phyloP scores from a whole-genome alignment of 2,797 vertebrate species.

The Zalophus californianus region DNA sequence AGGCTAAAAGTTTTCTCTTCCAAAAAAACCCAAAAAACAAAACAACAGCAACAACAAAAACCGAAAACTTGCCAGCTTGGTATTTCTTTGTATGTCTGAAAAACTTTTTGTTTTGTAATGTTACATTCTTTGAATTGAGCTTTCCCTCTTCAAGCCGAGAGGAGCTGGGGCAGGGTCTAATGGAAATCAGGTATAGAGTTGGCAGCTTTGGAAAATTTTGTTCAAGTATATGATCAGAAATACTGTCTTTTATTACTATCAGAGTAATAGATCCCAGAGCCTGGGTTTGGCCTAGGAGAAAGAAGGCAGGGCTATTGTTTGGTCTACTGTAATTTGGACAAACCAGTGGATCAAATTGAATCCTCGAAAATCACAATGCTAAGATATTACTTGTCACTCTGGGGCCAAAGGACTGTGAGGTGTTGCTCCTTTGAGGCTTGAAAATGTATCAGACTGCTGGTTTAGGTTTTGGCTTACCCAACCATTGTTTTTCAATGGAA shows the following conservation, averaged over 20 bases:
- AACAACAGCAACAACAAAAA: background rate
- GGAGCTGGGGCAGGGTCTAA: background rate
- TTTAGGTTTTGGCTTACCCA: background rate
- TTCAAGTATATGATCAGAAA: background rate
- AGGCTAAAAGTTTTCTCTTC: background rate
- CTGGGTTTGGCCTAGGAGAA: background rate
- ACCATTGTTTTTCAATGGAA: background rate
- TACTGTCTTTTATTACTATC: background rate
- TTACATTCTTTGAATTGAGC: background rate
- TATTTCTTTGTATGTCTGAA: slow-evolving; percentile 32
- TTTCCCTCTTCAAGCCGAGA: background rate
- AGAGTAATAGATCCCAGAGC: background rate
- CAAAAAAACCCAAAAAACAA: background rate
- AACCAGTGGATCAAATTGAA: background rate
- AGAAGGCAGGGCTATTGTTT: background rate
- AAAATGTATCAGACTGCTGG: background rate
- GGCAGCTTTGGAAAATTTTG: background rate
- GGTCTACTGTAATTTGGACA: background rate
- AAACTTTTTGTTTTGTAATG: background rate
- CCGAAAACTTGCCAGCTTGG: background rate
- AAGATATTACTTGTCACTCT: background rate
- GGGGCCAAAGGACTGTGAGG: background rate
- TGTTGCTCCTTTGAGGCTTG: background rate
- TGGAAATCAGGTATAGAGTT: background rate
- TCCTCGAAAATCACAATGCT: background rate